phyloP scores from a whole-genome alignment of 2,888 invertebrate species.

The Nephrotoma flavescens region DNA sequence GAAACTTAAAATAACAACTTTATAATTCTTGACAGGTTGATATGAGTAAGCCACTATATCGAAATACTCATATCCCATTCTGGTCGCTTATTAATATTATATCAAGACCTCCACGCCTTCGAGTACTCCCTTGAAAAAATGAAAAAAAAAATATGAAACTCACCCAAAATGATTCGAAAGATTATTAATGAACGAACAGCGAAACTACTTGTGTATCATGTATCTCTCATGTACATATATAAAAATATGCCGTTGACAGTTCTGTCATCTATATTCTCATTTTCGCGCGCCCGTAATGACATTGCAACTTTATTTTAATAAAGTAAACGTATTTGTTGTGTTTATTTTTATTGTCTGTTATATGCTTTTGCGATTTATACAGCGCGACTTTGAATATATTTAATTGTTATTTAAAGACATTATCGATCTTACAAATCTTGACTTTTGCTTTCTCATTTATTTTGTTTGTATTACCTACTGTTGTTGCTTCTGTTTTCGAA shows the following conservation, averaged over 20 bases:
- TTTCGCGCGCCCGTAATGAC: background rate
- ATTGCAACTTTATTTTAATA: background rate
- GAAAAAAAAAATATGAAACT: background rate
- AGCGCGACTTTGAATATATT: background rate
- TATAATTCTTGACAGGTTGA: background rate
- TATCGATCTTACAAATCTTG: background rate
- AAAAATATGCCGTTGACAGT: background rate
- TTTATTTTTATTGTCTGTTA: background rate
- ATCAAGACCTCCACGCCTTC: background rate
- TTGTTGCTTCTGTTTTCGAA: background rate
- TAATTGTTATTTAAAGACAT: background rate
- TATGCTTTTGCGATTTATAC: background rate
- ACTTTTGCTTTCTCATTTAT: background rate
- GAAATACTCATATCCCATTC: background rate
- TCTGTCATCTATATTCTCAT: background rate
- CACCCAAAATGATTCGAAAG: background rate
- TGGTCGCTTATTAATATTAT: background rate
- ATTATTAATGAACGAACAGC: background rate
- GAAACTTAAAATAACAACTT: background rate
- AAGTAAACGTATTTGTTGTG: background rate
- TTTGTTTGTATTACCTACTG: background rate
- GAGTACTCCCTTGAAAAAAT: background rate
- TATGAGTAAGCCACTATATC: background rate
- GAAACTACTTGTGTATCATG: background rate
- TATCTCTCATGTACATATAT: background rate